Percentiles rank a stretch among this genome's conserved stretches.
phyloP scores from a whole-genome alignment of 2,888 invertebrate genomes.

The Drosophila algonquin region DNA sequence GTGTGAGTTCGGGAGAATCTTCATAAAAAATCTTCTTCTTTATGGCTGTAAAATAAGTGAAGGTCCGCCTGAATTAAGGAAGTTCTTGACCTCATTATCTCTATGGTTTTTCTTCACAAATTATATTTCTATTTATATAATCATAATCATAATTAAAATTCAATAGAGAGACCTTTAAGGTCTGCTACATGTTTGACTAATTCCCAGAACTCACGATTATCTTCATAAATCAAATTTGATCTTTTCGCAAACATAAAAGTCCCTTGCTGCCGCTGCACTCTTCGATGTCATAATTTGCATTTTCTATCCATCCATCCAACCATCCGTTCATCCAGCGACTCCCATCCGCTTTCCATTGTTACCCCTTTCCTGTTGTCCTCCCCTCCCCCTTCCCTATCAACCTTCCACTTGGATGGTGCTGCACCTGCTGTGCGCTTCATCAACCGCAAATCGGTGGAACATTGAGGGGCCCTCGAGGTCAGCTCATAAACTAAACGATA shows the following conservation, averaged over 20 bases:
- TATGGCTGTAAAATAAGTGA: no score
- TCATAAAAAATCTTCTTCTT: no score
- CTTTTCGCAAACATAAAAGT: slow-evolving; percentile 23
- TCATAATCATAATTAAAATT: neutral
- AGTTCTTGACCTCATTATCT: neutral
- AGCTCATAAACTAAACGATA: slow-evolving; percentile 67
- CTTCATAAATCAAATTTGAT: slow-evolving; percentile 21
- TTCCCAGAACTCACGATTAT: slow-evolving; percentile 18
- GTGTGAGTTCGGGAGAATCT: no score
- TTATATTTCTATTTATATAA: neutral
- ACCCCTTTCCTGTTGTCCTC: neutral
- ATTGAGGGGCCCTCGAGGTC: slow-evolving; percentile 37
- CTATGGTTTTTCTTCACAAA: neutral
- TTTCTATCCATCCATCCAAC: slow-evolving; percentile 26
- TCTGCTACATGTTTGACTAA: neutral
- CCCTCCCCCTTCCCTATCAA: neutral
- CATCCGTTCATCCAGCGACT: slow-evolving; percentile 1
- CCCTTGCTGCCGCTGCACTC: slow-evolving; percentile 11
- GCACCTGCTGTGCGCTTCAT: slow-evolving; percentile 59
- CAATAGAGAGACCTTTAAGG: neutral
- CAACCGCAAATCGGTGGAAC: slow-evolving; percentile 21
- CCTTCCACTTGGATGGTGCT: slow-evolving; percentile 9
- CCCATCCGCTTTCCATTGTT: slow-evolving; percentile 16
- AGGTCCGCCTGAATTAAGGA: no score
- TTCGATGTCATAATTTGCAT: slow-evolving; percentile 39